Conservation (phyloP, 2,113 vertebrate species). For the Heptranchias perlo region DNA sequence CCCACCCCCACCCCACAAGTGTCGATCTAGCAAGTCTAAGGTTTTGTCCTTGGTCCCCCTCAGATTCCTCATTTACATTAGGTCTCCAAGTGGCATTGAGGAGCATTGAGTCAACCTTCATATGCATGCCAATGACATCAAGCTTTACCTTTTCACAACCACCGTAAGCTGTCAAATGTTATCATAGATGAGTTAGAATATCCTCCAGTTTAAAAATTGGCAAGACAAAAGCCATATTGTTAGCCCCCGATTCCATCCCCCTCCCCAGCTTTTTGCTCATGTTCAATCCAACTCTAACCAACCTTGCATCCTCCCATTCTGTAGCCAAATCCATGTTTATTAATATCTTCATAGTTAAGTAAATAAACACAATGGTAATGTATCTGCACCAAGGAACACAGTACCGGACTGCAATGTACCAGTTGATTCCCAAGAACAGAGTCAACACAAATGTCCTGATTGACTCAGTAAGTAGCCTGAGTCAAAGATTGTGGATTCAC, state of each 20-base stretch:
- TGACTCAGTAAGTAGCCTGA: background rate
- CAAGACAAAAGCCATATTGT: background rate
- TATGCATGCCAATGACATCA: background rate
- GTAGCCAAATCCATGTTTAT: background rate
- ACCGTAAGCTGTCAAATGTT: background rate
- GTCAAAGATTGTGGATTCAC: background rate
- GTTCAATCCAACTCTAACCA: background rate
- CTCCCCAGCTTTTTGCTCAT: background rate
- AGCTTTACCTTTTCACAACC: no score
- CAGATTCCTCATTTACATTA: no score
- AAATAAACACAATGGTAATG: background rate
- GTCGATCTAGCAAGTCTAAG: no score
- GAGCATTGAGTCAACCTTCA: background rate
- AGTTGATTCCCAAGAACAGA: background rate
- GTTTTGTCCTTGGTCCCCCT: no score
- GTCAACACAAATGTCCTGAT: background rate
- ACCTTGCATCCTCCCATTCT: background rate
- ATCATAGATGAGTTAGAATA: background rate
- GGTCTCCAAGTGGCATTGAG: background rate
- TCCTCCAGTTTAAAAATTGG: background rate
- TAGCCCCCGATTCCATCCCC: background rate
- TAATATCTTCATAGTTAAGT: background rate
- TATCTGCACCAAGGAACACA: background rate
- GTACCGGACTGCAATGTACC: background rate
- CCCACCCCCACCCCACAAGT: no score